These are phyloP conservation scores for Astropecten irregularis DNA, from an alignment of 53 echinoderm and acorn worm genomes.

Conservation along the genomic window DNA sequence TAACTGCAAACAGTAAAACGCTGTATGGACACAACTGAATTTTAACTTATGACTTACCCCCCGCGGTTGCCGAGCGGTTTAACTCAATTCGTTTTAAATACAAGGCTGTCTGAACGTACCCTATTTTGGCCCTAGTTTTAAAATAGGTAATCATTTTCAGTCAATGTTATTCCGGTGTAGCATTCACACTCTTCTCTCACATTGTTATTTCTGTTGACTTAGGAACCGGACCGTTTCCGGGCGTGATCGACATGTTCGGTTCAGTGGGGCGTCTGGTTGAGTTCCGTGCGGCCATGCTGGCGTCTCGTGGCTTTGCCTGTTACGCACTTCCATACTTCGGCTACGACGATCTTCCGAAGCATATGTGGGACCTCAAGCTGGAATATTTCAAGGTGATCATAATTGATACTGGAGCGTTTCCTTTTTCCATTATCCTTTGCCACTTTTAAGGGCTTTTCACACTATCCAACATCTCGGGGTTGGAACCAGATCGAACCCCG, in stretches of 20 bases:
- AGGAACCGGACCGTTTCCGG: conserved; percentile 57
- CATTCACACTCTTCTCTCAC: too few species aligned
- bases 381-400: conserved; percentile 66
- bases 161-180: too few species aligned
- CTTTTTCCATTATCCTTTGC: background rate
- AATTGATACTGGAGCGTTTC: background rate
- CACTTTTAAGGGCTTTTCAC: too few species aligned
- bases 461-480: too few species aligned
- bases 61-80: too few species aligned
- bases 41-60: too few species aligned
- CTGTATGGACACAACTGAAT: too few species aligned
- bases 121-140: too few species aligned
- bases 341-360: conserved; percentile 43
- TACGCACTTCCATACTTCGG: conserved; percentile 45
- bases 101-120: too few species aligned
- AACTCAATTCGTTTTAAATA: too few species aligned
- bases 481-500: background rate
- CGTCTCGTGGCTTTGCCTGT: conserved; percentile 47
- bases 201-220: background rate
- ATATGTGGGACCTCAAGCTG: conserved; percentile 3
- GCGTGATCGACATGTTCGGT: conserved; percentile 65
- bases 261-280: conserved; percentile 23
- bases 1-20: too few species aligned
- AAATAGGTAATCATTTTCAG: too few species aligned
- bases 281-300: conserved; percentile 32